Conservation (phyloP, 2,113 vertebrate species). For the Clarias macrocephalus region DNA sequence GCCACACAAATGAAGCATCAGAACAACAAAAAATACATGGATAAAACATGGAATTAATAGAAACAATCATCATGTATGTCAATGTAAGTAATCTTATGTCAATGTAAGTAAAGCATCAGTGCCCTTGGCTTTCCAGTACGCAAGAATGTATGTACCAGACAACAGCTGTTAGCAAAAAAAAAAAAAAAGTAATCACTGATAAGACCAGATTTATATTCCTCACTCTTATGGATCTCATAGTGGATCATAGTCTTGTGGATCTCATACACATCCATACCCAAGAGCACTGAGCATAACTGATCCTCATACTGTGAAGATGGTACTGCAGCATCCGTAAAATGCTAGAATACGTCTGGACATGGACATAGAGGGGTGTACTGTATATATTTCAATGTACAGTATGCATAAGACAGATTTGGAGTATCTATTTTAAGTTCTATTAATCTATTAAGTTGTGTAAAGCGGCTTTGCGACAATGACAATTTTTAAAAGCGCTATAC, state of each 20-base stretch:
- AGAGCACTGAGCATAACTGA: background rate
- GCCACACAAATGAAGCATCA: no score
- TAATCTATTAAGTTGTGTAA: no score
- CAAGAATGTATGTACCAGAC: background rate
- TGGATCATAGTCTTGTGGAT: no score
- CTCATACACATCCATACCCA: background rate
- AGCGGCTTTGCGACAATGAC: no score
- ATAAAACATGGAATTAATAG: background rate
- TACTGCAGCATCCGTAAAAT: background rate
- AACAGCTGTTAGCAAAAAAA: background rate
- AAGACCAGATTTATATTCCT: background rate
- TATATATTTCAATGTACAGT: background rate
- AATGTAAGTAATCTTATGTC: background rate
- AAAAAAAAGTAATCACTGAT: background rate
- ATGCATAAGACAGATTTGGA: background rate
- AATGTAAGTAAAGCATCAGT: background rate
- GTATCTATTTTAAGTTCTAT: background rate
- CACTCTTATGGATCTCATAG: no score
- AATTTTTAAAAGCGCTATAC: no score
- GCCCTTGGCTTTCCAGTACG: background rate
- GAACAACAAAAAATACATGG: background rate
- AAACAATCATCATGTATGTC: no score
- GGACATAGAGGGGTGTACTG: background rate
- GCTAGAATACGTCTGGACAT: background rate
- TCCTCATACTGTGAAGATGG: background rate